A percentile compares a stretch with the other conserved stretches of the same genome.
Evolutionary conservation across 1,140 invertebrate species (phyloP).

Genomic region (Caligus rogercresseyi): DNA sequence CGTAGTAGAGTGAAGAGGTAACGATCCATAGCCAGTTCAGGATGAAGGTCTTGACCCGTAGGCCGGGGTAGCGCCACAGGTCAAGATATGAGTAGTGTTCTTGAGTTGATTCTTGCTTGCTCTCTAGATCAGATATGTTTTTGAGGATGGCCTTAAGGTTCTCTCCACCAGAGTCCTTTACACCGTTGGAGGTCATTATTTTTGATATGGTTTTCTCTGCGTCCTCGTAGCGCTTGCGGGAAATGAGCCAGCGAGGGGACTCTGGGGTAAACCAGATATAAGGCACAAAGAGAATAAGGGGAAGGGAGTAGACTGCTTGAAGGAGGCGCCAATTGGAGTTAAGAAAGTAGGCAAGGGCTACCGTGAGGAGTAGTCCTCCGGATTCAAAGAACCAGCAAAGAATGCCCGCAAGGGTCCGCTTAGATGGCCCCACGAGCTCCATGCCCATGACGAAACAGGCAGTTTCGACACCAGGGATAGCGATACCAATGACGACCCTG

Average conservation of each 20-base stretch:
- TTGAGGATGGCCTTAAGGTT: not conserved
- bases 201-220: not conserved
- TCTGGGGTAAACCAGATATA: conserved; percentile 16
- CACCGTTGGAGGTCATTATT: not conserved
- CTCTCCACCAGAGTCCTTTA: not conserved
- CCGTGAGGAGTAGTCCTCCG: conserved; percentile 1
- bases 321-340: conserved; percentile 11
- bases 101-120: not conserved
- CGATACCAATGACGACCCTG: conserved; percentile 3
- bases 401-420: conserved; percentile 17
- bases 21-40: conserved; percentile 2
- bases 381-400: conserved; percentile 20
- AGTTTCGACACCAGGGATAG: conserved; percentile 18
- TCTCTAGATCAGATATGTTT: not conserved
- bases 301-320: conserved; percentile 13
- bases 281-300: conserved; percentile 1
- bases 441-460: conserved; percentile 19
- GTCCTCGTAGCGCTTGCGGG: not conserved
- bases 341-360: conserved; percentile 7
- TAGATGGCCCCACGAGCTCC: conserved; percentile 17
- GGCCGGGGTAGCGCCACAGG: not conserved
- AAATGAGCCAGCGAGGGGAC: conserved; percentile 2
- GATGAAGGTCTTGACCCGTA: conserved; percentile 15
- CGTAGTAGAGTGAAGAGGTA: conserved; percentile 14
- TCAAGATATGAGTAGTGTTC: conserved; percentile 4